Evolutionary conservation across 2,888 invertebrate genomes (phyloP).

Genomic region (Cephus nigrinus): DNA sequence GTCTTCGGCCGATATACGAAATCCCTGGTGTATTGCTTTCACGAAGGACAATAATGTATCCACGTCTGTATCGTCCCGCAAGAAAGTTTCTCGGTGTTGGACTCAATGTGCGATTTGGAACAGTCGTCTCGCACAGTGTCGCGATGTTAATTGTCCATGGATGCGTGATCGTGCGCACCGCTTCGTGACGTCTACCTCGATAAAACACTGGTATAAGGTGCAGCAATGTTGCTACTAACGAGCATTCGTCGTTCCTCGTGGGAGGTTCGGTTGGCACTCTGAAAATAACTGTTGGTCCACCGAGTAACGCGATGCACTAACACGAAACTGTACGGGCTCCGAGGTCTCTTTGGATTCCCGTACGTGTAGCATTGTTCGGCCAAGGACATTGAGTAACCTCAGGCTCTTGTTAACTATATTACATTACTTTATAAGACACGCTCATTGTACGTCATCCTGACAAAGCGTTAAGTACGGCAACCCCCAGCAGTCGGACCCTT

Average conservation of each 20-base stretch:
- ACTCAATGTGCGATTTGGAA: not conserved
- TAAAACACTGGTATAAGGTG: conserved; percentile 29
- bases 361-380: not conserved
- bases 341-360: not conserved
- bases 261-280: not conserved
- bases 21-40: not conserved
- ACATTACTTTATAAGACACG: not conserved
- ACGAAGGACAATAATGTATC: not conserved
- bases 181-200: conserved; percentile 47
- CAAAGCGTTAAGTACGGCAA: not conserved
- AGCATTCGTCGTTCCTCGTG: not conserved
- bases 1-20: not conserved
- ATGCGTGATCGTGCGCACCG: conserved; percentile 25
- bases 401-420: not conserved
- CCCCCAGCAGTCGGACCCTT: not conserved
- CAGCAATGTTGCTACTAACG: conserved; percentile 19
- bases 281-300: not conserved
- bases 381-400: not conserved
- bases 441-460: not conserved
- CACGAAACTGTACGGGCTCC: not conserved
- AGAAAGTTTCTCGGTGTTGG: not conserved
- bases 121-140: not conserved
- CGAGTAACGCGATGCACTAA: not conserved
- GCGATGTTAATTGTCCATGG: not conserved
- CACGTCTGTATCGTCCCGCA: not conserved